phyloP scores from a whole-genome alignment of 2,797 vertebrate genomes.

The Brachyrhaphis roseni region DNA sequence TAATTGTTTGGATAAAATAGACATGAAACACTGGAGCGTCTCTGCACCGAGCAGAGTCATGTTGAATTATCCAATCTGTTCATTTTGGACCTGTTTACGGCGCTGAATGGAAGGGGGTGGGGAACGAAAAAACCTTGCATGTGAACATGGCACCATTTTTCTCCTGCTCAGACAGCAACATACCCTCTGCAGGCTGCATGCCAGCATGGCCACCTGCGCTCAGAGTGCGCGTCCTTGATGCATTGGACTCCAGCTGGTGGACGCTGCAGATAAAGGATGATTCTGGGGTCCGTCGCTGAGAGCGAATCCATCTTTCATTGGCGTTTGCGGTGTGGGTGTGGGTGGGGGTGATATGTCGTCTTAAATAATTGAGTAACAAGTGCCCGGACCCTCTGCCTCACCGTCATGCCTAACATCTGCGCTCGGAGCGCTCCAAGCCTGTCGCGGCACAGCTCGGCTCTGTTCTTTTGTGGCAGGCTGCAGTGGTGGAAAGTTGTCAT shows the following conservation, averaged over 20 bases:
- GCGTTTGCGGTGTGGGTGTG: slow-evolving; percentile 50
- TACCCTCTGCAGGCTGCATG: slow-evolving; percentile 20
- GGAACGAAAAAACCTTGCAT: not conserved
- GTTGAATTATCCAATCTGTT: slow-evolving; percentile 31
- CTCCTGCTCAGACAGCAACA: slow-evolving; percentile 34
- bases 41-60: slow-evolving; percentile 20
- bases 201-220: slow-evolving; percentile 50
- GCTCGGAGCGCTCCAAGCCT: slow-evolving; percentile 60
- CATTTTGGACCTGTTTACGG: slow-evolving; percentile 20
- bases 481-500: slow-evolving; percentile 42
- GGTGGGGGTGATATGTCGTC: slow-evolving; percentile 75
- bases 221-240: slow-evolving; percentile 18
- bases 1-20: slow-evolving; percentile 14
- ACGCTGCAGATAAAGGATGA: slow-evolving; percentile 79
- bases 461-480: slow-evolving; percentile 54
- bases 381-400: slow-evolving; percentile 73
- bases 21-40: not conserved
- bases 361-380: slow-evolving; percentile 86
- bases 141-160: slow-evolving; percentile 32
- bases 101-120: slow-evolving; percentile 2
- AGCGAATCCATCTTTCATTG: slow-evolving; percentile 80
- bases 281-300: slow-evolving; percentile 75
- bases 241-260: slow-evolving; percentile 70
- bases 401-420: slow-evolving; percentile 72
- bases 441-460: slow-evolving; percentile 58